A percentile compares a stretch with the other conserved stretches of the same genome.
Conservation (phyloP, 2,888 invertebrate species). For the Salpingus planirostris region DNA sequence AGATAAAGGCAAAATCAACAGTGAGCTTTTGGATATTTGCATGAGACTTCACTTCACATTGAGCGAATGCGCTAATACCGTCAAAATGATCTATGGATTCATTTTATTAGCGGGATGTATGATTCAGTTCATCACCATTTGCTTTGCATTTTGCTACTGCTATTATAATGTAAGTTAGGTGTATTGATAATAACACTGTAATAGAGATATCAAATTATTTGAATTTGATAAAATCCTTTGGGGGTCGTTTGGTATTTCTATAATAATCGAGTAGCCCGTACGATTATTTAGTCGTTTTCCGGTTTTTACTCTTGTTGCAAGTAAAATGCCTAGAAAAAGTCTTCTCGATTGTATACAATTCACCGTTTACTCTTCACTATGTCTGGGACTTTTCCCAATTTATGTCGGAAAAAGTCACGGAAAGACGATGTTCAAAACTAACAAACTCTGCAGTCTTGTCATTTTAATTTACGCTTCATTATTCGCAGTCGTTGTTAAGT, state of each 20-base stretch:
- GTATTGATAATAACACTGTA: no score
- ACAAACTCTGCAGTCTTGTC: conserved; percentile 1
- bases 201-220: no score
- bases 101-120: conserved; percentile 1
- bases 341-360: no score
- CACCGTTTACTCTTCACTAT: no score
- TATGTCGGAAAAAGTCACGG: neutral
- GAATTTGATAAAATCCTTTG: no score
- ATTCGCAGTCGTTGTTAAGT: neutral
- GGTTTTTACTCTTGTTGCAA: no score
- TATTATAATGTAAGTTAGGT: conserved; percentile 3
- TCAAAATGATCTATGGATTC: conserved; percentile 1
- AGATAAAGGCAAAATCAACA: no score
- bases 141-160: conserved; percentile 1
- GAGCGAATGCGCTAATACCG: neutral
- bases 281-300: no score
- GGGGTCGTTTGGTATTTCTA: no score
- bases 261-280: no score
- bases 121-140: neutral
- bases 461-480: no score
- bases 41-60: neutral
- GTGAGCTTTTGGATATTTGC: neutral
- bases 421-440: neutral
- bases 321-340: no score
- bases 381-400: neutral